A percentile compares a stretch with the other conserved stretches of the same genome.
Conservation (phyloP, 2,888 invertebrate genomes). For the Nomada hirtipes region DNA sequence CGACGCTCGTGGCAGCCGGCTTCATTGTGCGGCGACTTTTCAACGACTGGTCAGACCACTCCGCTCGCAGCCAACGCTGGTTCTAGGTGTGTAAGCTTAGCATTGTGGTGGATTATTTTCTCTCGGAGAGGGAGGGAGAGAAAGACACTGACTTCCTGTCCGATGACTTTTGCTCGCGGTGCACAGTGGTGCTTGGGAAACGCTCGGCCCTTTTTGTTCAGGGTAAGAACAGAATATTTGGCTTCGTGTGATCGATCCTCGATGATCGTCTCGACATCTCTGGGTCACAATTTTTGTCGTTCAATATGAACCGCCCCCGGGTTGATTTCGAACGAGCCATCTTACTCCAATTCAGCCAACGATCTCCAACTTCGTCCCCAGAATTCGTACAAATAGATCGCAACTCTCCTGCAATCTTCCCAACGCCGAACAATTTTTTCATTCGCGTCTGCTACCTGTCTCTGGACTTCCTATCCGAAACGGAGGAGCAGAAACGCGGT, state of each 20-base stretch:
- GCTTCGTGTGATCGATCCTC: no score
- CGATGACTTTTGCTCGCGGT: conserved; percentile 13
- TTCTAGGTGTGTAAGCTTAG: conserved; percentile 10
- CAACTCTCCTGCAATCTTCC: no score
- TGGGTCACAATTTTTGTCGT: no score
- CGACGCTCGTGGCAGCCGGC: conserved; percentile 15
- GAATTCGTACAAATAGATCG: no score
- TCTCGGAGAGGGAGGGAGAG: background rate
- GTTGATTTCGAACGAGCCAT: no score
- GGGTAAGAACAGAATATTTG: background rate
- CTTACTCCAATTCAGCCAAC: no score
- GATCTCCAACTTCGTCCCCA: no score
- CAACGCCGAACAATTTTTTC: no score
- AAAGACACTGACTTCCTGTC: conserved; percentile 4
- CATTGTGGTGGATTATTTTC: conserved; percentile 15
- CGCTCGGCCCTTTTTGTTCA: background rate
- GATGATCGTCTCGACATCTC: no score
- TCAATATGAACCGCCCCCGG: no score
- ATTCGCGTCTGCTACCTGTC: no score
- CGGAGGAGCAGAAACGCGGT: conserved; percentile 22
- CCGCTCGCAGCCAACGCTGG: background rate
- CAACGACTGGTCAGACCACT: conserved; percentile 27
- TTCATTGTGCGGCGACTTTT: conserved; percentile 6
- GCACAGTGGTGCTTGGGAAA: conserved; percentile 4
- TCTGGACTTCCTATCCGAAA: no score